Evolutionary conservation across 2,888 invertebrate genomes (phyloP).

Genomic region (Thyatira batis): DNA sequence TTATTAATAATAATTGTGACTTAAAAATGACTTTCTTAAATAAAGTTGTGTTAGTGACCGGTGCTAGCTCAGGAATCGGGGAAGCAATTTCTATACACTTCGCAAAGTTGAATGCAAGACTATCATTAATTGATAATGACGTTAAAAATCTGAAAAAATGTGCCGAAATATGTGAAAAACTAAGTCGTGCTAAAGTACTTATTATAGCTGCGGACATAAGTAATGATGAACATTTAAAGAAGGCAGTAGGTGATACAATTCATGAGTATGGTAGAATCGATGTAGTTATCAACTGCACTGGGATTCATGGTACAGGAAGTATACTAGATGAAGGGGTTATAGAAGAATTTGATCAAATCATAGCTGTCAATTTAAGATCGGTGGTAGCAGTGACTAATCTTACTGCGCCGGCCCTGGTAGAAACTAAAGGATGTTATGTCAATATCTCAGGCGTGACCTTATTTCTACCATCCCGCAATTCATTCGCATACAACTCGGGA

Average conservation of each 20-base stretch:
- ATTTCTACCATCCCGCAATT: conserved; percentile 8
- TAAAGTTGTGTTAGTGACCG: conserved; percentile 48
- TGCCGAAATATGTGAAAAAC: conserved; percentile 34
- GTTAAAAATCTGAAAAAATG: conserved; percentile 31
- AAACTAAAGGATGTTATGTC: conserved; percentile 43
- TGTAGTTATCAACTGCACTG: conserved; percentile 47
- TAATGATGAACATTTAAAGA: conserved; percentile 34
- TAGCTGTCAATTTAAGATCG: conserved; percentile 44
- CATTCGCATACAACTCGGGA: conserved; percentile 82
- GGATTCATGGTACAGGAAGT: conserved; percentile 23
- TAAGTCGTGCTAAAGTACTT: conserved; percentile 38
- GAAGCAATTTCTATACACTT: conserved; percentile 44
- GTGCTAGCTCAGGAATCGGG: conserved; percentile 50
- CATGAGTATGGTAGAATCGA: conserved; percentile 40
- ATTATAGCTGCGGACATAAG: conserved; percentile 35
- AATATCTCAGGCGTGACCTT: conserved; percentile 43
- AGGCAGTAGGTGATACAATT: conserved; percentile 34
- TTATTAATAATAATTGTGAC: background rate
- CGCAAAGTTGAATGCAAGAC: conserved; percentile 44
- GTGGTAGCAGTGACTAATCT: conserved; percentile 36
- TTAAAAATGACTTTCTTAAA: conserved; percentile 42
- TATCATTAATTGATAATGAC: conserved; percentile 43
- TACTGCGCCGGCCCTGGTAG: conserved; percentile 29
- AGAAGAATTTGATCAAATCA: conserved; percentile 36
- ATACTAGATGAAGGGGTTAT: conserved; percentile 34